Evolutionary conservation across 2,113 vertebrate genomes (phyloP).

Genomic region (Mola mola): DNA sequence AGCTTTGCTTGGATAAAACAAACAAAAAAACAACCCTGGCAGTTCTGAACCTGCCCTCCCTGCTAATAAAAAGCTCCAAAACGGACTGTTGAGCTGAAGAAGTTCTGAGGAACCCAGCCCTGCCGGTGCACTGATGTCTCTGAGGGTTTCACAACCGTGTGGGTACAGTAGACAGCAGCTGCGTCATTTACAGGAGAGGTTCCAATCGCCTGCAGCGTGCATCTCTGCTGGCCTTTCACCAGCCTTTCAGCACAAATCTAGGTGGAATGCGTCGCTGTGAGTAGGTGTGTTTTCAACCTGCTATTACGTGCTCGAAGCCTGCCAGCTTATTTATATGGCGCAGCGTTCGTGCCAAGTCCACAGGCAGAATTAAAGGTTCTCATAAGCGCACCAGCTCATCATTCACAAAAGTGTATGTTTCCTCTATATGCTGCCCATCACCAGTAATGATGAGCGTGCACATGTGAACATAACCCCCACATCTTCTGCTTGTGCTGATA

Average conservation of each 20-base stretch:
- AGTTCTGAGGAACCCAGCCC: slow-evolving; percentile 53
- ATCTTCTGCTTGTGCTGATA: slow-evolving; percentile 11
- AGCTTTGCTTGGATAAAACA: slow-evolving; percentile 1
- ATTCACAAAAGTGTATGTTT: slow-evolving; percentile 6
- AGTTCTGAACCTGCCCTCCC: not conserved
- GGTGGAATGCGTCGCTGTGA: slow-evolving; percentile 24
- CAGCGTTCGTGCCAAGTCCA: no score
- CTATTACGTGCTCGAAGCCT: slow-evolving; percentile 23
- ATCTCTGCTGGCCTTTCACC: slow-evolving; percentile 6
- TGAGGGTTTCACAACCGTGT: slow-evolving; percentile 50
- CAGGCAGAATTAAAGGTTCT: no score
- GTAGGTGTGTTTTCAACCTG: slow-evolving; percentile 50
- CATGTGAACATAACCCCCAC: not conserved
- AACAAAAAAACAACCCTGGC: not conserved
- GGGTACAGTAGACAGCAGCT: slow-evolving; percentile 11
- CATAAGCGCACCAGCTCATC: slow-evolving; percentile 7
- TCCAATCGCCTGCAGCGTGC: slow-evolving; percentile 42
- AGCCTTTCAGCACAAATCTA: slow-evolving; percentile 28
- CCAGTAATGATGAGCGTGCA: slow-evolving; percentile 1
- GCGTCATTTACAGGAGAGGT: slow-evolving; percentile 20
- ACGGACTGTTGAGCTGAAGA: slow-evolving; percentile 34
- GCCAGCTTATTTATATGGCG: slow-evolving; percentile 30
- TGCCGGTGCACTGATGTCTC: slow-evolving; percentile 50
- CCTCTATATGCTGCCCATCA: not conserved
- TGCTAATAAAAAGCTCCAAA: slow-evolving; percentile 5